Evolutionary conservation across 2,113 vertebrate genomes (phyloP), one percentile per base, ranked within the genome.

Genomic region (Nothobranchius furzeri): DNA sequence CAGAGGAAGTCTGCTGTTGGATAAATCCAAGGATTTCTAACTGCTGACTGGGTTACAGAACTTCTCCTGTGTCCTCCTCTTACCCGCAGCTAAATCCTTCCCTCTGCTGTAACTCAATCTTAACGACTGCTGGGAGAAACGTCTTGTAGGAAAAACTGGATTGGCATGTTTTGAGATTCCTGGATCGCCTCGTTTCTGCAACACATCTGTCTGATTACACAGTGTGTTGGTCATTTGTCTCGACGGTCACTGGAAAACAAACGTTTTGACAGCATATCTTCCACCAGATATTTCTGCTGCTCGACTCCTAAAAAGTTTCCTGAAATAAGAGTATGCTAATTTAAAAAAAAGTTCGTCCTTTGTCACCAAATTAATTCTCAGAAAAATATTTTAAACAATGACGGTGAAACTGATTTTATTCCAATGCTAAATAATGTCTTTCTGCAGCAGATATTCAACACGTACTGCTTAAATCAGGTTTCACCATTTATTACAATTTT

Each of bases 101-200:
- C 56, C 20, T 45, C 12, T 61, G 48, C 56, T 79, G 84, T 86
- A 87, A 88, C 60, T 51, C 4, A 68, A 88, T 81, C 85, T 78
- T 43, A 64, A 73, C 55, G 65, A 79, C 47, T 47, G 81, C 56
- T 43, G 68, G 62, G 78, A 65, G 70, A 62, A 57, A 49, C 30
- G 6, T 45, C 4, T 73, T 62, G 60, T 55, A 54, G 58, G 69
- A 76, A 79, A 78, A 87, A 88, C 78, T 79, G 85, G 85, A 83
- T 62, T 50, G 50, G 71, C 78, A 30, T 72, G 82, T 87, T 87
- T 74, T 57, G 64, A 53, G 74, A 48, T 74, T 86, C 60, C 60
- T 68, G 73, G 73, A 76, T 60, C 60, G 59, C 37, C 48, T 52
- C 12, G 1, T 51, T 46, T 59, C 10, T 49, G 65, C 7, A 49